Evolutionary conservation across 2,888 invertebrate genomes (phyloP), one percentile per base, ranked within the genome.

Genomic region (Lordiphosa fenestrarum): DNA sequence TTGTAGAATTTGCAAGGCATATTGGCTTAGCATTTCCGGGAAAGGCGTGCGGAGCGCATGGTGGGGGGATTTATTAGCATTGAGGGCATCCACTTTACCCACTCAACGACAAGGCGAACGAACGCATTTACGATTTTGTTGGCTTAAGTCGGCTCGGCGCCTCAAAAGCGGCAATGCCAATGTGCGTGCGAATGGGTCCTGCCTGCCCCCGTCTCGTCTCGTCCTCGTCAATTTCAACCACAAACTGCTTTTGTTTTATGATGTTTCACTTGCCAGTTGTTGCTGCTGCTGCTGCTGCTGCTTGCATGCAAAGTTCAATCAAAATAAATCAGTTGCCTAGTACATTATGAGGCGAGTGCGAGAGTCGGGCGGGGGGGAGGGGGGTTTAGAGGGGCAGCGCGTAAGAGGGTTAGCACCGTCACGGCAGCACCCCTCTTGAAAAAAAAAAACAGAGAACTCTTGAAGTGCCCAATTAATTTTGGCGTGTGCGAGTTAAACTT

Each of bases 281-380:
- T 66, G 63, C 63, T 47, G 80, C 63, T 47, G 80, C 59, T 65
- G 66, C 66, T 66, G 63, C 63, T 47, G 80, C 63, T 47, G 80
- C 59, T 76, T 76, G 76, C 76, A 76, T 76, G 76, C 62, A 83
- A 80, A 83, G 76, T 76, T 76, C 76, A 76, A 76, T 83, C 76
- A 76, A 83, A 76, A 76, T 83, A 83, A 83, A 81, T 76, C 83
- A 83, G 81, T 73, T 80, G 76, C 70, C 69, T 80, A 72, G 83
- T 66, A 72, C 83, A 72, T 75, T 83, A 82, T 80, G 41, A 54
- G 33, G 23, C 23, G 33, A 25, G 50, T 30, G 10, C 35, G 49
- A 30, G 30, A 30, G 36, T 33, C 2, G 19, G 9, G 15, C 9
- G 3, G n/a, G 5, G 35, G 15, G 33, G 10, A n/a, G 40, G 23